Conservation (phyloP, 2,113 vertebrate genomes). For the Sialia sialis region DNA sequence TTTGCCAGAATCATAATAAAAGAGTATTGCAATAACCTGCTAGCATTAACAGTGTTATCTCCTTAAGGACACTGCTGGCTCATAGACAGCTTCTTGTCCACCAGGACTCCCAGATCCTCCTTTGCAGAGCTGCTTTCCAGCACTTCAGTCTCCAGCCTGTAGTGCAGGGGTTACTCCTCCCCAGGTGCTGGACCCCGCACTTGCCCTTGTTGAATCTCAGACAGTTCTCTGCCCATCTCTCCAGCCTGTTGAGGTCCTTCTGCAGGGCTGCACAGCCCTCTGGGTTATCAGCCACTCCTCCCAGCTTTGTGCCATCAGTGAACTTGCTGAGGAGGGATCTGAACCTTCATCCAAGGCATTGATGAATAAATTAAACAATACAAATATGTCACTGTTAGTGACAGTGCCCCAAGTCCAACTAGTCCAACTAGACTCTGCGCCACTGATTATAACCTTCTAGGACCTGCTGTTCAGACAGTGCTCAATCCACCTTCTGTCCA, state of each 20-base stretch:
- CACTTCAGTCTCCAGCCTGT: not conserved
- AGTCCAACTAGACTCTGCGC: not conserved
- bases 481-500: not conserved
- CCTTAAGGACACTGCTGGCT: not conserved
- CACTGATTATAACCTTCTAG: not conserved
- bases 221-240: not conserved
- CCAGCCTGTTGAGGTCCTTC: fast-evolving
- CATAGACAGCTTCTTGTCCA: not conserved
- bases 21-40: not conserved
- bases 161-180: not conserved
- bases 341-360: not conserved
- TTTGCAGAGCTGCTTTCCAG: not conserved
- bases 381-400: not conserved
- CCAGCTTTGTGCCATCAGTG: not conserved
- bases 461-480: not conserved
- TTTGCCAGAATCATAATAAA: not conserved
- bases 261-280: not conserved
- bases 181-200: not conserved
- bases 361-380: not conserved
- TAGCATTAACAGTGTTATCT: not conserved
- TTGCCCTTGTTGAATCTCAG: not conserved
- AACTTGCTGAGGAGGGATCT: not conserved
- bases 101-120: not conserved
- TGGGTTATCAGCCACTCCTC: not conserved
- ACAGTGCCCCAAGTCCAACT: not conserved